These are phyloP conservation scores for Hypomesus transpacificus DNA, from an alignment of 2,113 vertebrate species.

Conservation along the genomic window DNA sequence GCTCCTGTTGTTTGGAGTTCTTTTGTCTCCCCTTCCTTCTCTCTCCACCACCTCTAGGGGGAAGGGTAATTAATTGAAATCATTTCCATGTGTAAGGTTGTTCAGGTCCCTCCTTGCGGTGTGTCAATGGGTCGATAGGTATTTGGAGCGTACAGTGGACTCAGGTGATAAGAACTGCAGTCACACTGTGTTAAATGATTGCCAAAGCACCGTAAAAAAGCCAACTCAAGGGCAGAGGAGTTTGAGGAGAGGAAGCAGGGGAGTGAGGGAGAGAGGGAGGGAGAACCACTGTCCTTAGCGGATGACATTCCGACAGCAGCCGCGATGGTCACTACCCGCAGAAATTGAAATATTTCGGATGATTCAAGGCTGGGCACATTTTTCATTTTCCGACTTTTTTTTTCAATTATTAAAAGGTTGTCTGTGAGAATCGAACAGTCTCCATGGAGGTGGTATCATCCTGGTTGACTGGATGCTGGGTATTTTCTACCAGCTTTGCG, in stretches of 20 bases:
- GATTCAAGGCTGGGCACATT: slow-evolving; percentile 65
- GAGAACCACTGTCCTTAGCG: slow-evolving; percentile 44
- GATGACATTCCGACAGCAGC: slow-evolving; percentile 52
- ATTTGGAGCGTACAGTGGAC: slow-evolving; percentile 64
- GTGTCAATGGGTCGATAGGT: slow-evolving; percentile 70
- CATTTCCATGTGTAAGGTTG: slow-evolving; percentile 69
- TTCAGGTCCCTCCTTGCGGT: slow-evolving; percentile 56
- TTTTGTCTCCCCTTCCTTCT: slow-evolving; percentile 42
- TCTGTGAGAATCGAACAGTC: slow-evolving; percentile 58
- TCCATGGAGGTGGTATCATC: slow-evolving; percentile 59
- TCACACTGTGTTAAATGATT: slow-evolving; percentile 67
- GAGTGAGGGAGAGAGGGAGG: slow-evolving; percentile 19
- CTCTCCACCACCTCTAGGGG: slow-evolving; percentile 53
- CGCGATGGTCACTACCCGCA: slow-evolving; percentile 51
- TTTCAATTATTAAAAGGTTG: slow-evolving; percentile 65
- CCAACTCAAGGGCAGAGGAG: slow-evolving; percentile 64
- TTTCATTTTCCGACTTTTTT: slow-evolving; percentile 48
- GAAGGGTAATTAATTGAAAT: slow-evolving; percentile 74
- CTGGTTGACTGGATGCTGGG: slow-evolving; percentile 49
- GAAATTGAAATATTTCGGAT: slow-evolving; percentile 68
- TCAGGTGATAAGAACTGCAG: slow-evolving; percentile 68
- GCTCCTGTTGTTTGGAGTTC: slow-evolving; percentile 63
- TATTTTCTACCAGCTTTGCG: slow-evolving; percentile 43
- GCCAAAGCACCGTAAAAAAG: slow-evolving; percentile 54
- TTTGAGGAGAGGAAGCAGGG: slow-evolving; percentile 50